Percentiles rank a stretch among this genome's conserved stretches.
phyloP scores from a whole-genome alignment of 2,888 invertebrate genomes.

The Gandaritis pyraliata region DNA sequence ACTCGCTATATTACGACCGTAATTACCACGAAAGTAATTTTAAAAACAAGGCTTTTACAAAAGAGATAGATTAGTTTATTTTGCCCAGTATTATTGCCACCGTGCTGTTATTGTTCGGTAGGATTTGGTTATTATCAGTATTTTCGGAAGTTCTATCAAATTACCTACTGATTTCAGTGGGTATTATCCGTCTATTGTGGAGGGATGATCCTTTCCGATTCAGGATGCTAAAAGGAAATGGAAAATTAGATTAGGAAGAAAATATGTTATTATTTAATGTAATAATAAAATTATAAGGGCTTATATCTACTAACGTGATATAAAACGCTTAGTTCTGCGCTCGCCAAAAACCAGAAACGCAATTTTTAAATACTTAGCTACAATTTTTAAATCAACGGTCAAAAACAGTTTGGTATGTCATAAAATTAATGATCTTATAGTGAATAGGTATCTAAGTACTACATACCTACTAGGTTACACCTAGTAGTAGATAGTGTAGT shows the following conservation, averaged over 20 bases:
- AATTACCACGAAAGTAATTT: background rate
- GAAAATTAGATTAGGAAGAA: slow-evolving; percentile 8
- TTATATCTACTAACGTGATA: too few species aligned
- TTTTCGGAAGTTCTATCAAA: slow-evolving; percentile 23
- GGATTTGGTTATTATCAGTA: slow-evolving; percentile 25
- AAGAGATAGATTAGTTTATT: slow-evolving; percentile 32
- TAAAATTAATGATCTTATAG: too few species aligned
- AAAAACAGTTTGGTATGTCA: too few species aligned
- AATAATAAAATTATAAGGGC: too few species aligned
- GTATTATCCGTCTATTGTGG: slow-evolving; percentile 23
- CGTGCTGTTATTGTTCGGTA: slow-evolving; percentile 23
- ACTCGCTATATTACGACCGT: background rate
- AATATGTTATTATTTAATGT: background rate
- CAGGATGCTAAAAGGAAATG: slow-evolving; percentile 9
- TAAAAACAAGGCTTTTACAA: background rate
- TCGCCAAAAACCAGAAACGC: too few species aligned
- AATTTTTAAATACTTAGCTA: too few species aligned
- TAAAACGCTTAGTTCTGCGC: too few species aligned
- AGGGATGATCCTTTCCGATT: slow-evolving; percentile 15
- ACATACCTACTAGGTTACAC: too few species aligned
- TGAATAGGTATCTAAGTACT: too few species aligned
- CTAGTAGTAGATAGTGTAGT: too few species aligned
- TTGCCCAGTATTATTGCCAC: slow-evolving; percentile 10
- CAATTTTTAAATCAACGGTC: too few species aligned
- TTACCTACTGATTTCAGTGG: slow-evolving; percentile 22